These are phyloP conservation scores for Zapornia atra DNA, from an alignment of 2,113 vertebrate genomes.

Conservation along the genomic window DNA sequence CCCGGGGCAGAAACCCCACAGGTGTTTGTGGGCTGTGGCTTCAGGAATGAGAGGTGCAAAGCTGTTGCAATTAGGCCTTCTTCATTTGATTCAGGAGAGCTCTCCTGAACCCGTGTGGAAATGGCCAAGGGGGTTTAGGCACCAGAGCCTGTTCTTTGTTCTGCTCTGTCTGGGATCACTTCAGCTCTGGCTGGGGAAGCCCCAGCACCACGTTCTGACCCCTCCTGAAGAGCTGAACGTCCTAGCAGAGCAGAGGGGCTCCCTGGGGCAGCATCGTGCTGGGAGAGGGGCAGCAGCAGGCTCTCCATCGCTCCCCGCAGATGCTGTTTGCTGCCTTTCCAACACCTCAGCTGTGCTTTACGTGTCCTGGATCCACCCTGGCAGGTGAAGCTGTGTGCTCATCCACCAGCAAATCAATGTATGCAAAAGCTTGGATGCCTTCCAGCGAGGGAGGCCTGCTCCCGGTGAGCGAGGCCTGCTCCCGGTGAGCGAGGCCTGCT, in stretches of 20 bases:
- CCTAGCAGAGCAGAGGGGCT: background rate
- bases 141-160: background rate
- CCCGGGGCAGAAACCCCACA: accelerated
- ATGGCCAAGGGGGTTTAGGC: background rate
- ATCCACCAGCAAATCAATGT: background rate
- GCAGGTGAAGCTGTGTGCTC: background rate
- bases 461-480: background rate
- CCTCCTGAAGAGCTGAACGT: background rate
- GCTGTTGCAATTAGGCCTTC: background rate
- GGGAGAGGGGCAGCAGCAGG: background rate
- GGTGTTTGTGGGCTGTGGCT: background rate
- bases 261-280: accelerated
- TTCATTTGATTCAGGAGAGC: background rate
- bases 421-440: background rate
- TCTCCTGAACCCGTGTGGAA: background rate
- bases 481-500: background rate
- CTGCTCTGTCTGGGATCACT: accelerated
- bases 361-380: background rate
- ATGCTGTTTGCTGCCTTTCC: background rate
- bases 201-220: accelerated
- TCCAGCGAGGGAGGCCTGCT: background rate
- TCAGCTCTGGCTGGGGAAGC: background rate
- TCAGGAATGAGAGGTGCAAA: background rate
- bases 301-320: accelerated
- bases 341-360: background rate